A percentile compares a stretch with the other conserved stretches of the same genome.
Evolutionary conservation across 2,888 invertebrate species (phyloP).

Genomic region (Phaedon cochleariae): DNA sequence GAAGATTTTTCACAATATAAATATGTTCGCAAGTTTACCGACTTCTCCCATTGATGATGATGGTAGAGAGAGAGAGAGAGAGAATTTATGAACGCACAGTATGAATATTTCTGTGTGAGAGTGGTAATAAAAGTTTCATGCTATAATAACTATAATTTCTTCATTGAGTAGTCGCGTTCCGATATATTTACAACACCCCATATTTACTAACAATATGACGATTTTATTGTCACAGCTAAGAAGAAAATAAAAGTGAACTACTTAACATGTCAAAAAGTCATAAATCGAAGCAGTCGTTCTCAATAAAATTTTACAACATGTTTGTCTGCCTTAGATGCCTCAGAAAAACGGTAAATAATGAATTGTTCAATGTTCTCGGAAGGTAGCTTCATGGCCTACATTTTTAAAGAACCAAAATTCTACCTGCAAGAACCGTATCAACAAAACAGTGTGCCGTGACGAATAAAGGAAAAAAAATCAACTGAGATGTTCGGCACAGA

Average conservation of each 20-base stretch:
- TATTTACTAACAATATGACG: background rate
- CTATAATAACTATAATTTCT: background rate
- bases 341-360: conserved; percentile 44
- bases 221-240: background rate
- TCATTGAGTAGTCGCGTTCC: background rate
- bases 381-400: conserved; percentile 47
- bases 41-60: too few species aligned
- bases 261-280: conserved; percentile 10
- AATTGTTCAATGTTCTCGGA: conserved; percentile 48
- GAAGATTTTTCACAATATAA: too few species aligned
- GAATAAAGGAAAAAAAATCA: conserved; percentile 25
- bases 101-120: too few species aligned
- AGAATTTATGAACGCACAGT: too few species aligned
- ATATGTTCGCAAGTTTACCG: too few species aligned
- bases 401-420: conserved; percentile 42
- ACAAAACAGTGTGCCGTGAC: conserved; percentile 29
- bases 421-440: conserved; percentile 36
- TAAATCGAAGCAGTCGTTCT: conserved; percentile 29
- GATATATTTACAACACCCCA: background rate
- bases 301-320: conserved; percentile 37
- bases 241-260: background rate
- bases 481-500: background rate
- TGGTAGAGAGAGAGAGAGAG: too few species aligned
- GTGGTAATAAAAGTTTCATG: too few species aligned
- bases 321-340: conserved; percentile 31